Conservation (phyloP, 2,797 vertebrate genomes). For the Myripristis jacobus region DNA sequence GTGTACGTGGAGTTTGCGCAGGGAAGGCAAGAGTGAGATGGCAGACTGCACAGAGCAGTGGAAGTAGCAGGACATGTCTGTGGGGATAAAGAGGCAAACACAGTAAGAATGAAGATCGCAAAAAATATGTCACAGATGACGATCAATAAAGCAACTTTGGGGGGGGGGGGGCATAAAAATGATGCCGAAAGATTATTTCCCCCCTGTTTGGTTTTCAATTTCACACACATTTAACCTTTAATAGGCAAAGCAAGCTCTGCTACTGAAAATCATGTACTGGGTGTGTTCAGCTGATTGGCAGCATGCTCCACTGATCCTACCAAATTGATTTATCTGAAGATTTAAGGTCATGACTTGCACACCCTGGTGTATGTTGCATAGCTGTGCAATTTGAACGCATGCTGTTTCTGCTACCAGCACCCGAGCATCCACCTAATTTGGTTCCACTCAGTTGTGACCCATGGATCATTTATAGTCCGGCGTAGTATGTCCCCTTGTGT, state of each 20-base stretch:
- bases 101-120: background rate
- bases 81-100: conserved; percentile 42
- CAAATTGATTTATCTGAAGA: conserved; percentile 32
- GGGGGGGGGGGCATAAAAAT: background rate
- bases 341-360: conserved; percentile 32
- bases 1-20: conserved; percentile 52
- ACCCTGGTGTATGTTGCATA: background rate
- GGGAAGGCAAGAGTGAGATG: conserved; percentile 72
- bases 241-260: conserved; percentile 13
- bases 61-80: conserved; percentile 68
- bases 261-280: conserved; percentile 13
- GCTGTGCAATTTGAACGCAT: background rate
- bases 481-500: too few species aligned
- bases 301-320: conserved; percentile 30
- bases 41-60: conserved; percentile 67
- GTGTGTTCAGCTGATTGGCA: conserved; percentile 31
- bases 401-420: background rate
- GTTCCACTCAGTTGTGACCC: background rate
- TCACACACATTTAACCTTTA: conserved; percentile 57
- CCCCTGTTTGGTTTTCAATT: conserved; percentile 52
- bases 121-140: background rate
- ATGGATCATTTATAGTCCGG: too few species aligned
- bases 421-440: background rate
- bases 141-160: conserved; percentile 1
- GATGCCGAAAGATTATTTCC: conserved; percentile 13